Conservation (phyloP, 2,888 invertebrate species). For the Noctua janthina region DNA sequence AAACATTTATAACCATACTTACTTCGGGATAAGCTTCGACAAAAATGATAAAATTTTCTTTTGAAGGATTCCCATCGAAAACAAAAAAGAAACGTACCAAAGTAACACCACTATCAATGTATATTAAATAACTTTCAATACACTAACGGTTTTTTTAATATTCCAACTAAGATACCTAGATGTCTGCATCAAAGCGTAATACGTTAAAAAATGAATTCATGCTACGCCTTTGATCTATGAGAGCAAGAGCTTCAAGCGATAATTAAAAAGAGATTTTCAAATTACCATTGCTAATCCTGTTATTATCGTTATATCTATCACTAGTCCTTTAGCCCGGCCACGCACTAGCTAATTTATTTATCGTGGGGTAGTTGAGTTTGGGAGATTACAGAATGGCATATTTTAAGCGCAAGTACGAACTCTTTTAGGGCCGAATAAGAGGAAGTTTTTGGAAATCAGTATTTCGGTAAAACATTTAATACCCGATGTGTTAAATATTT, state of each 20-base stretch:
- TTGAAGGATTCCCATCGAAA: not conserved
- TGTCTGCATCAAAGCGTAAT: not conserved
- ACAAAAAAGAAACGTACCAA: not conserved
- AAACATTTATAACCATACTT: too few species aligned
- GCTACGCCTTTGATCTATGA: not conserved
- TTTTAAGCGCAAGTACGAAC: not conserved
- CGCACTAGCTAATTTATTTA: not conserved
- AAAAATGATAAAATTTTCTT: not conserved
- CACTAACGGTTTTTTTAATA: not conserved
- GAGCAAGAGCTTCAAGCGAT: not conserved
- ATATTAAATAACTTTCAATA: not conserved
- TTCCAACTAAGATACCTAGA: not conserved
- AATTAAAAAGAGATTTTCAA: conserved; percentile 26
- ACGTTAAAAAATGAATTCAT: conserved; percentile 3
- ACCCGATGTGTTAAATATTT: not conserved
- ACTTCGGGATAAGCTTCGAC: too few species aligned
- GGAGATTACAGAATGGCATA: not conserved
- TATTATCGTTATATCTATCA: not conserved
- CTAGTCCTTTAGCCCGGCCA: too few species aligned
- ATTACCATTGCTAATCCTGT: not conserved
- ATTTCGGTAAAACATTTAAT: not conserved
- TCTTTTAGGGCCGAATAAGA: not conserved
- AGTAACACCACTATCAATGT: not conserved
- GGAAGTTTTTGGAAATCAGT: not conserved
- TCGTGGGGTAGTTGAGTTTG: not conserved